phyloP scores from a whole-genome alignment of 2,797 vertebrate genomes.

The Cuniculus paca region DNA sequence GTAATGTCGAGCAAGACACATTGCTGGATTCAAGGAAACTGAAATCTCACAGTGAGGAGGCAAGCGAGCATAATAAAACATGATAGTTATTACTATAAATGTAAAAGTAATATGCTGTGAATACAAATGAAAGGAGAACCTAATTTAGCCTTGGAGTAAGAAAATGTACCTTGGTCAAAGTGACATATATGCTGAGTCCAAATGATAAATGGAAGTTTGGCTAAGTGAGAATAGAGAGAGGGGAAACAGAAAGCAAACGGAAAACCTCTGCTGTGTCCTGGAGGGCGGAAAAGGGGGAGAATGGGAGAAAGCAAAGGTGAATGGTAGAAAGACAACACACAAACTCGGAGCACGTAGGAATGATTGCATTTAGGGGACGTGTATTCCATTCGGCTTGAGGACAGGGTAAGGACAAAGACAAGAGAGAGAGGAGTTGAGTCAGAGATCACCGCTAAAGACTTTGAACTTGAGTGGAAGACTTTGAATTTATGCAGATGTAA shows the following conservation, averaged over 20 bases:
- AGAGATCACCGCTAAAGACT: background rate
- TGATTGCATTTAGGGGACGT: background rate
- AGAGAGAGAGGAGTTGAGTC: background rate
- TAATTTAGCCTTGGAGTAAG: background rate
- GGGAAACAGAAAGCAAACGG: background rate
- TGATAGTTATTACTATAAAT: background rate
- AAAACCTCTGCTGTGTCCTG: background rate
- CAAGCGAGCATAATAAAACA: background rate
- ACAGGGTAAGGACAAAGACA: background rate
- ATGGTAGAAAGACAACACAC: background rate
- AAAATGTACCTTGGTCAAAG: background rate
- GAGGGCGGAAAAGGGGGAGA: background rate
- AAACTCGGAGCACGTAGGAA: background rate
- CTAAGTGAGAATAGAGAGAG: background rate
- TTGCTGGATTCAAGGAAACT: background rate
- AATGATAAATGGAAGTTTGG: background rate
- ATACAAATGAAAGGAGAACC: background rate
- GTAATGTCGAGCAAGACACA: background rate
- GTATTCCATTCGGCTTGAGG: background rate
- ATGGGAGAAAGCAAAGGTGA: background rate
- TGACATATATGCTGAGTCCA: background rate
- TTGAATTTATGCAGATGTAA: slow-evolving; percentile 12
- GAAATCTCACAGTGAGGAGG: background rate
- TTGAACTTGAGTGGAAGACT: background rate
- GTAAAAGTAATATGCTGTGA: background rate